Evolutionary conservation across 2,797 vertebrate species (phyloP).

Genomic region (Cyclopterus lumpus): DNA sequence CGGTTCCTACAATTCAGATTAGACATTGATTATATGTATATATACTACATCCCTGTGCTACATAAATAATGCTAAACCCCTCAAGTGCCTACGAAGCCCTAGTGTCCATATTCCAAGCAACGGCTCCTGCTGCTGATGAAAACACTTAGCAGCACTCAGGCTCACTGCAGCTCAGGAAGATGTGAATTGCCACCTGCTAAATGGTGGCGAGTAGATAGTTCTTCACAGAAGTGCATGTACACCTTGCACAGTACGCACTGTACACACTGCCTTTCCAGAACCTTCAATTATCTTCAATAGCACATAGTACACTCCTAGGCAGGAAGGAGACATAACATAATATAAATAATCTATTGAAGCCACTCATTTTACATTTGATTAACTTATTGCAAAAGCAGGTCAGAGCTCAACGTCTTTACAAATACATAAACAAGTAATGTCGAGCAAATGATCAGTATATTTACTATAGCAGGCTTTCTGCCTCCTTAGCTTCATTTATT

Average conservation of each 20-base stretch:
- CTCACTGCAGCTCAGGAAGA: conserved; percentile 24
- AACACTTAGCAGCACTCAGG: conserved; percentile 30
- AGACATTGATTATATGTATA: conserved; percentile 37
- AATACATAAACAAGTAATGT: conserved; percentile 34
- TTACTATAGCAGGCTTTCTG: conserved; percentile 39
- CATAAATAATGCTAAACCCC: conserved; percentile 15
- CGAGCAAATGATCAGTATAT: conserved; percentile 40
- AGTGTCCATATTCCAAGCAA: conserved; percentile 28
- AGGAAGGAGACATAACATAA: neutral
- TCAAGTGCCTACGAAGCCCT: neutral
- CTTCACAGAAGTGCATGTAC: conserved; percentile 15
- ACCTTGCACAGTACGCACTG: neutral
- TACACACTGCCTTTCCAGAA: neutral
- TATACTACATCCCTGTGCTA: conserved; percentile 18
- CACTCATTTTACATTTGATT: neutral
- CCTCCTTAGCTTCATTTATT: conserved; percentile 48
- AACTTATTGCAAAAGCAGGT: neutral
- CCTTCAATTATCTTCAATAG: neutral
- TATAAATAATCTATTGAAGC: neutral
- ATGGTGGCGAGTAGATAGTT: conserved; percentile 18
- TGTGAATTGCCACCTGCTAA: conserved; percentile 28
- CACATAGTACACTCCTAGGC: neutral
- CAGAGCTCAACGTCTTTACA: neutral
- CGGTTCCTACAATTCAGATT: conserved; percentile 40
- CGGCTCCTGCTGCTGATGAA: conserved; percentile 15